Evolutionary conservation across 2,797 vertebrate species (phyloP).

Genomic region (Pangasius mekongensis): DNA sequence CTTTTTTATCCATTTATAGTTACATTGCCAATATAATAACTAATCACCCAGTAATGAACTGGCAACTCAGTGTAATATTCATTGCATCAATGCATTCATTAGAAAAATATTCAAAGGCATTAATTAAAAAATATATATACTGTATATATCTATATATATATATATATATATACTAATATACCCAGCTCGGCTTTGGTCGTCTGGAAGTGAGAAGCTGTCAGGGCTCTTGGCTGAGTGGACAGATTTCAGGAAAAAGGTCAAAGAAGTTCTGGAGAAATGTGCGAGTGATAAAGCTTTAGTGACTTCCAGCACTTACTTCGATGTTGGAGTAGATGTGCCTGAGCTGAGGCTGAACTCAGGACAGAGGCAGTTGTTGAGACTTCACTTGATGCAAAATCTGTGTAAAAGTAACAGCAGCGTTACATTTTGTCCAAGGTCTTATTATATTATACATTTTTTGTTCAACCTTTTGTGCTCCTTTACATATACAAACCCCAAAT

Average conservation of each 20-base stretch:
- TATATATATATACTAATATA: conserved; percentile 50
- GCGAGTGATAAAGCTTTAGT: neutral
- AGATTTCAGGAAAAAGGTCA: conserved; percentile 31
- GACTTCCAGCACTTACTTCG: conserved; percentile 64
- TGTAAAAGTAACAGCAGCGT: conserved; percentile 51
- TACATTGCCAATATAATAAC: neutral
- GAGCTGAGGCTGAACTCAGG: conserved; percentile 47
- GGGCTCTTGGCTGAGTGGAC: conserved; percentile 71
- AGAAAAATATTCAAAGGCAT: neutral
- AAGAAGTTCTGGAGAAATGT: neutral
- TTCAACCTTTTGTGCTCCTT: neutral
- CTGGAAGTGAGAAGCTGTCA: conserved; percentile 68
- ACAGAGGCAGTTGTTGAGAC: conserved; percentile 60
- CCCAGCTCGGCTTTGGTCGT: conserved; percentile 66
- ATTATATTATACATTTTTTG: neutral
- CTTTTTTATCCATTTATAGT: neutral
- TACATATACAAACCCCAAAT: neutral
- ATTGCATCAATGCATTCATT: neutral
- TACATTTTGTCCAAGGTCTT: neutral
- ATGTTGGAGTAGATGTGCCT: conserved; percentile 2
- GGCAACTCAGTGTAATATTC: neutral
- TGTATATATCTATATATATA: too few relatives aligned
- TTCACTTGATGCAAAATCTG: conserved; percentile 70
- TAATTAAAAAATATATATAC: neutral
- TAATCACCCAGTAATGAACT: neutral